phyloP scores from a whole-genome alignment of 2,888 invertebrate genomes.

The Apomyelois bistriatella region DNA sequence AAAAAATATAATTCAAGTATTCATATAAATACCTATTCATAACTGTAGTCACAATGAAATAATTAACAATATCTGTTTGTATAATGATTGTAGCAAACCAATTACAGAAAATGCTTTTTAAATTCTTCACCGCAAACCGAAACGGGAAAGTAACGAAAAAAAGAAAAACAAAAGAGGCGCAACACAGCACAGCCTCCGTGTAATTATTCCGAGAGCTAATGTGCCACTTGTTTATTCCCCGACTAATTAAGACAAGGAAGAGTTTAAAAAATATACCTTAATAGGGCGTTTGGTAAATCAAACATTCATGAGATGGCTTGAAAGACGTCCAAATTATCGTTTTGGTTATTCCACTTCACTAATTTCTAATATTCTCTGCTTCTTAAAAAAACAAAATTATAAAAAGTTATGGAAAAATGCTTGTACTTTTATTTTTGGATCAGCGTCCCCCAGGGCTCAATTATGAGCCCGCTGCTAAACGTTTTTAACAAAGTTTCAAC shows the following conservation, averaged over 20 bases:
- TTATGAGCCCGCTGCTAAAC: constrained; percentile 17
- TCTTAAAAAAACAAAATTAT: constrained; percentile 14
- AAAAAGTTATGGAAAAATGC: neutral
- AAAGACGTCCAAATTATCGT: constrained; percentile 44
- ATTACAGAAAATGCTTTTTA: constrained; percentile 71
- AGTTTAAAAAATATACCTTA: constrained; percentile 64
- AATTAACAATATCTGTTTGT: no score
- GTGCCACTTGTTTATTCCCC: constrained; percentile 76
- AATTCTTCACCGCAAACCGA: constrained; percentile 67
- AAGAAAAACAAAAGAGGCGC: constrained; percentile 44
- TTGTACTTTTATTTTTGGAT: neutral
- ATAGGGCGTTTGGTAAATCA: constrained; percentile 59
- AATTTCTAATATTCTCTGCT: constrained; percentile 31
- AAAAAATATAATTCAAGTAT: no score
- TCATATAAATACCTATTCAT: no score
- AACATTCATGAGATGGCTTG: constrained; percentile 65
- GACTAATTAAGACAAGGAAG: constrained; percentile 76
- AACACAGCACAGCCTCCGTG: constrained; percentile 53
- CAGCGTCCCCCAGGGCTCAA: constrained; percentile 28
- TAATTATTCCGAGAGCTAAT: constrained; percentile 77
- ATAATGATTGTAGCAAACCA: constrained; percentile 49
- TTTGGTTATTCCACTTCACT: constrained; percentile 39
- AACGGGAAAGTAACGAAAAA: constrained; percentile 46
- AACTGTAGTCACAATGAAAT: no score
- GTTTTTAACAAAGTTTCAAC: constrained; percentile 15